Conservation (phyloP, 2,888 invertebrate species). For the Heteropelma amictum region DNA sequence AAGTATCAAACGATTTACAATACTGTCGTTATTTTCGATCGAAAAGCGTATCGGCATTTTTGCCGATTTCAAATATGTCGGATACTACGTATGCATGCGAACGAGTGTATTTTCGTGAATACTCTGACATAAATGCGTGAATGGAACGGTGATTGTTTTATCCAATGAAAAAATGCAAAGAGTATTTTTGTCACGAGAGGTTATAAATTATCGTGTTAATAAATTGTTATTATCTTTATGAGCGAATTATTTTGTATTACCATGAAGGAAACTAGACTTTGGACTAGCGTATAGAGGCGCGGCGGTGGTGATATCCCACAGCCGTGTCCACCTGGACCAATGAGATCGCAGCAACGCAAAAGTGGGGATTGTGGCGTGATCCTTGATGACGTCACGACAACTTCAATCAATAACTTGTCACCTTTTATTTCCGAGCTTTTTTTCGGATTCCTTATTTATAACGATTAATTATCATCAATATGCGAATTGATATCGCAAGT, state of each 20-base stretch:
- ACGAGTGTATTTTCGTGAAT: too few relatives aligned
- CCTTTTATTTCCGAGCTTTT: conserved; percentile 1
- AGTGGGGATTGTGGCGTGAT: conserved; percentile 78
- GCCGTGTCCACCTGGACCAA: conserved; percentile 72
- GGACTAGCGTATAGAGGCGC: conserved; percentile 47
- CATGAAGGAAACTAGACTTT: conserved; percentile 49
- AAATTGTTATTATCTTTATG: conserved; percentile 20
- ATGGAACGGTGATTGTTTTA: too few relatives aligned
- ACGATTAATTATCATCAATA: conserved; percentile 7
- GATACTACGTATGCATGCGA: too few relatives aligned
- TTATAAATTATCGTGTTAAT: too few relatives aligned
- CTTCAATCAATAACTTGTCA: conserved; percentile 54
- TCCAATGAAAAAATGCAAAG: too few relatives aligned
- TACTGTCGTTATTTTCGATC: too few relatives aligned
- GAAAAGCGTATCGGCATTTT: too few relatives aligned
- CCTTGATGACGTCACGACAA: conserved; percentile 73
- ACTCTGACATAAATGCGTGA: too few relatives aligned
- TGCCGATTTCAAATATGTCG: too few relatives aligned
- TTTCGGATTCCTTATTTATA: background rate
- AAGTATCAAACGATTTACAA: too few relatives aligned
- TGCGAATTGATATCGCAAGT: conserved; percentile 7
- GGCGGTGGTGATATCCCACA: conserved; percentile 55
- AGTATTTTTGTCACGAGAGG: too few relatives aligned
- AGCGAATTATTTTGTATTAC: conserved; percentile 23
- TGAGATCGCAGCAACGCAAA: conserved; percentile 60